Evolutionary conservation across 2,797 vertebrate genomes (phyloP).

Genomic region (Pteronotus mesoamericanus): DNA sequence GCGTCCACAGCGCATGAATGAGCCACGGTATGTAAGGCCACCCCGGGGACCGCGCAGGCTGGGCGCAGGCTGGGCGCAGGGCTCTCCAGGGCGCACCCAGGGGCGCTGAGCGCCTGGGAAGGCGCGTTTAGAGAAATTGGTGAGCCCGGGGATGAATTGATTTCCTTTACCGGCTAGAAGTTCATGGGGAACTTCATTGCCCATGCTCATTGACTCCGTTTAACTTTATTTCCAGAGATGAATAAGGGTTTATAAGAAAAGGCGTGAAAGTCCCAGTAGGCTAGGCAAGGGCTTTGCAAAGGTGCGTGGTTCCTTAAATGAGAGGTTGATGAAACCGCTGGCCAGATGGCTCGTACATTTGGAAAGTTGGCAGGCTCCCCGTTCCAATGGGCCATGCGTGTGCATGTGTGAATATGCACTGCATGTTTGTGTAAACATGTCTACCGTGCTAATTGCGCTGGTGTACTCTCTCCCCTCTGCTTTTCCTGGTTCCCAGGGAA

Average conservation of each 20-base stretch:
- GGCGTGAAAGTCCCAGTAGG: constrained; percentile 29
- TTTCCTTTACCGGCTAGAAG: constrained; percentile 57
- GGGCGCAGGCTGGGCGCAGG: background rate
- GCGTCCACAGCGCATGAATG: constrained; percentile 6
- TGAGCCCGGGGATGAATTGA: background rate
- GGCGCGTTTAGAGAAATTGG: rapidly evolving
- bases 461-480: background rate
- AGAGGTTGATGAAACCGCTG: background rate
- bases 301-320: background rate
- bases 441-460: background rate
- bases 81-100: background rate
- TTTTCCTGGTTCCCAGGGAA: background rate
- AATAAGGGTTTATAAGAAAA: constrained; percentile 58
- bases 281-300: background rate
- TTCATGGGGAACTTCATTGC: constrained; percentile 74
- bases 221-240: constrained; percentile 68
- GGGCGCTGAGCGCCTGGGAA: rapidly evolving
- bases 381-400: background rate
- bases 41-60: background rate
- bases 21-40: background rate
- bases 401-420: background rate
- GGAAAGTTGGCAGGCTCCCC: constrained; percentile 58
- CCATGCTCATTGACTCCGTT: constrained; percentile 3
- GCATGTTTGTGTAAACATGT: background rate
- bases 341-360: background rate